Conservation (phyloP, 2,113 vertebrate genomes). For the Dasyurus viverrinus region DNA sequence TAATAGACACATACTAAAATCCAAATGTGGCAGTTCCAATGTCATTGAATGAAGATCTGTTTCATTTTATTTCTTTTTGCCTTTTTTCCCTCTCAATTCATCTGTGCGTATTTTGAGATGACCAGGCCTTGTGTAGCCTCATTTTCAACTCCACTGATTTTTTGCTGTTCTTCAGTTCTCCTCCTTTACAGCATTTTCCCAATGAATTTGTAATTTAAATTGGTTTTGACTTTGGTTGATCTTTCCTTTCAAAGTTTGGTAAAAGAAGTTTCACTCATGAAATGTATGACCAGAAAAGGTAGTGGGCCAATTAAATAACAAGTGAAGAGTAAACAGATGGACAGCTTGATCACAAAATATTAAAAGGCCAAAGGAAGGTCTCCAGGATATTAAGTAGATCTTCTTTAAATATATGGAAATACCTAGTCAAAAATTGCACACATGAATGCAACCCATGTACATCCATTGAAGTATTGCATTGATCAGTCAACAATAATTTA, state of each 20-base stretch:
- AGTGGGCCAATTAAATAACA: background rate
- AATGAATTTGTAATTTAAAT: background rate
- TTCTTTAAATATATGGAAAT: background rate
- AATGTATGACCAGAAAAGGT: background rate
- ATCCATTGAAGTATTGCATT: background rate
- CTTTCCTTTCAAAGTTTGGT: background rate
- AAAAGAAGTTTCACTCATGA: background rate
- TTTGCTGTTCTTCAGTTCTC: background rate
- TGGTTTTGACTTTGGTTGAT: background rate
- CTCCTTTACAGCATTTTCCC: background rate
- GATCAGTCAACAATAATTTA: background rate
- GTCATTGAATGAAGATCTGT: background rate
- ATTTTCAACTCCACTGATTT: background rate
- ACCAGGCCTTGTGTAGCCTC: background rate
- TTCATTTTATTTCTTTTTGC: background rate
- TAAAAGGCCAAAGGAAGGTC: background rate
- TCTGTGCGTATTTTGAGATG: background rate
- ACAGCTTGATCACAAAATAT: background rate
- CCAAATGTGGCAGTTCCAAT: background rate
- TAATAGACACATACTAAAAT: background rate
- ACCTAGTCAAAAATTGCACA: background rate
- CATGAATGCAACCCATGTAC: background rate
- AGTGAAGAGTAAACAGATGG: background rate
- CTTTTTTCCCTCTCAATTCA: background rate
- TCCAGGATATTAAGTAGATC: background rate